Percentiles rank a stretch among this genome's conserved stretches.
Conservation (phyloP, 2,888 invertebrate genomes). For the Capitulum mitella region DNA sequence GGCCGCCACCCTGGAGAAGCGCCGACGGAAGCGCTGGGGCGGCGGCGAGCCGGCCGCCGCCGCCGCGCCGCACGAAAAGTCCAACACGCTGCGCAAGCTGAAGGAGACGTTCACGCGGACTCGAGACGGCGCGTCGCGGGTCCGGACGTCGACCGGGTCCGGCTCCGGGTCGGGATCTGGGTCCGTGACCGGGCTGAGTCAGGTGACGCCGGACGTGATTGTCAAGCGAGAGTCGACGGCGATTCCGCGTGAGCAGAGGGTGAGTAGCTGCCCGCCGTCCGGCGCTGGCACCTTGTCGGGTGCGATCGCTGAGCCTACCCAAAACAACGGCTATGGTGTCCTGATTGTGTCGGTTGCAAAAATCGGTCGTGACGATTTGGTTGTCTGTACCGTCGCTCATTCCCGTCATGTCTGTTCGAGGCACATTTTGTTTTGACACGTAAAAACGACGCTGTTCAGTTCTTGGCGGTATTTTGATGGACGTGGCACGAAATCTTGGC, state of each 20-base stretch:
- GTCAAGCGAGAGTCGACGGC: conserved; percentile 2
- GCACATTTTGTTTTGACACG: too few species aligned
- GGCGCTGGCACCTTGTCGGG: too few species aligned
- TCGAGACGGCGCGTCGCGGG: not conserved
- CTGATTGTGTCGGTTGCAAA: too few species aligned
- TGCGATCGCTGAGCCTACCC: too few species aligned
- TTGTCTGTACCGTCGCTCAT: too few species aligned
- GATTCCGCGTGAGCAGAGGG: conserved; percentile 2
- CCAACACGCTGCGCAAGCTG: conserved; percentile 13
- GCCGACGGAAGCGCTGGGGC: not conserved
- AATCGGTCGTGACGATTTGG: too few species aligned
- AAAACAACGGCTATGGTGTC: too few species aligned
- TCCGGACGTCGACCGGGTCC: not conserved
- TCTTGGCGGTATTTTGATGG: too few species aligned
- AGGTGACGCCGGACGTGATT: not conserved
- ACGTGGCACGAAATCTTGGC: too few species aligned
- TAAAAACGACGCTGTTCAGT: too few species aligned
- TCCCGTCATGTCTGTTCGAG: too few species aligned
- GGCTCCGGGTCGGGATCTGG: not conserved
- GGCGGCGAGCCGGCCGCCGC: not conserved
- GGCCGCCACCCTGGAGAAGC: conserved; percentile 1
- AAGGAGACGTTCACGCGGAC: conserved; percentile 17
- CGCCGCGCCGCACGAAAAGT: not conserved
- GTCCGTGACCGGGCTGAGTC: not conserved
- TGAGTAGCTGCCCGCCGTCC: not conserved